Conservation (phyloP, 2,113 vertebrate species). For the Nycticryphes semicollaris region DNA sequence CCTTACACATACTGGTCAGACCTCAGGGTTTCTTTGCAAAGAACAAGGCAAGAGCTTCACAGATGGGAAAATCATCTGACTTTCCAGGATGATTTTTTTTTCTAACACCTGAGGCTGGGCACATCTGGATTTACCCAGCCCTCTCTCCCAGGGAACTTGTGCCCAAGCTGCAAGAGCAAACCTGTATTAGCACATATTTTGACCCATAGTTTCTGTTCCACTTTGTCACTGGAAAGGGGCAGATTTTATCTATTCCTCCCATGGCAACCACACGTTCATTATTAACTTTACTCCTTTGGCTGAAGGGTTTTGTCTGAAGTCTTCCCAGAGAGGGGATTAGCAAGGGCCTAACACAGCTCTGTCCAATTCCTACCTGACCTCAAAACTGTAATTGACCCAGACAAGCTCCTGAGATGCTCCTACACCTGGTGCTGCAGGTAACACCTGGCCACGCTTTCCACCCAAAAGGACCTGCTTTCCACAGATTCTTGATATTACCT, state of each 20-base stretch:
- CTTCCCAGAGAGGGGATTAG: slow-evolving; percentile 21
- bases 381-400: not conserved
- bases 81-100: not conserved
- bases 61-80: not conserved
- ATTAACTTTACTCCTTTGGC: not conserved
- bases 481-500: fast-evolving
- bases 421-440: not conserved
- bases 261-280: not conserved
- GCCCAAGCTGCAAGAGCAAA: not conserved
- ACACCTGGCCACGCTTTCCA: not conserved
- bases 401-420: not conserved
- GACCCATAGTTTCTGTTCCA: not conserved
- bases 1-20: not conserved
- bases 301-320: not conserved
- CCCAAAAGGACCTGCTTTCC: not conserved
- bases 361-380: slow-evolving; percentile 40
- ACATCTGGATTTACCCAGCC: not conserved
- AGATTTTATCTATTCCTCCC: not conserved
- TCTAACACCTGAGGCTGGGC: not conserved
- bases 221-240: not conserved
- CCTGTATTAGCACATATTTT: not conserved
- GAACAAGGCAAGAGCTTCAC: not conserved
- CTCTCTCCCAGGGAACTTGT: not conserved
- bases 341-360: not conserved
- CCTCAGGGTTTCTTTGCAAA: not conserved